Evolutionary conservation across 2,888 invertebrate genomes (phyloP), one percentile per base, ranked within the genome.

Genomic region (Rhagophthalmus giganteus): DNA sequence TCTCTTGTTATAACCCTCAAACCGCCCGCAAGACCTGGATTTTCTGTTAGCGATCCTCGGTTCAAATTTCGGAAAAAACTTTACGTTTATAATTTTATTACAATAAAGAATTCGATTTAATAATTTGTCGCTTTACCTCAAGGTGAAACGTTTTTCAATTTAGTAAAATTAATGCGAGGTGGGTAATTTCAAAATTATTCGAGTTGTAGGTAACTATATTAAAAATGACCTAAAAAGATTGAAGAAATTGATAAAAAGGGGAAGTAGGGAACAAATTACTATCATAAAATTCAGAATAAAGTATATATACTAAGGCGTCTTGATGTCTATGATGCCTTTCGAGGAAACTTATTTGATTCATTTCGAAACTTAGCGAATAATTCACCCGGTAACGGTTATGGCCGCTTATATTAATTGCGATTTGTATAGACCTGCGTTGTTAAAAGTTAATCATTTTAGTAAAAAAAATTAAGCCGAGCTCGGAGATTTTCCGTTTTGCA

Each of bases 1-100:
- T 37, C 37, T 37, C 37, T 27, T 37, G 37, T 12, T 25, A 16
- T 25, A 14, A 15, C 37, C 24, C 37, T 37, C 37, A 37, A 27
- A 37, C 26, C 37, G 11, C 37, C n/a, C 27, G 7, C 25, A 37
- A 37, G 37, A 25, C 37, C 37, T 26, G 9, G 24, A 12, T 37
- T 37, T 37, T 25, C 25, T 37, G 26, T 37, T 26, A 8, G 27
- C 26, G 26, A 37, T 37, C 37, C 37, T 37, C 4, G 26, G 14
- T n/a, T 12, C 37, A 37, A 37, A 37, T 37, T 13, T 20, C 11
- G 25, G 13, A 20, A 20, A 20, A 20, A 20, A 3, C 20, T 20
- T n/a, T n/a, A n/a, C n/a, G n/a, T n/a, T n/a, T n/a, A n/a, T n/a
- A n/a, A n/a, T n/a, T n/a, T n/a, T n/a, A n/a, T n/a, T n/a, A n/a